Percentiles rank a stretch among this genome's conserved stretches.
Conservation (phyloP, 2,888 invertebrate species). For the Conus canariensis region DNA sequence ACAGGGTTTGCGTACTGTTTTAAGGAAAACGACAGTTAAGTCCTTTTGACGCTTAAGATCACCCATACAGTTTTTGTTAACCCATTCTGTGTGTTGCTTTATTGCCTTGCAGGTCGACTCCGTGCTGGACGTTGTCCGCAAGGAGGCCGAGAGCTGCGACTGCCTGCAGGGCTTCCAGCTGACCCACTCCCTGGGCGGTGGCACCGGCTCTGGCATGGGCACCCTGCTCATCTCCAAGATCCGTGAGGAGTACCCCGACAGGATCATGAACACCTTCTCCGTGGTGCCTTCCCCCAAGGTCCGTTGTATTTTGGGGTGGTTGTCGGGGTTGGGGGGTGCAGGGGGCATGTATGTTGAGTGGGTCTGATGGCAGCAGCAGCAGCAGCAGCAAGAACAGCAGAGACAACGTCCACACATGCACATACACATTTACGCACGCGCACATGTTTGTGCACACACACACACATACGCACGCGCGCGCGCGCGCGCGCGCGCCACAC, state of each 20-base stretch:
- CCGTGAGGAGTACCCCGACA: slow-evolving; percentile 84
- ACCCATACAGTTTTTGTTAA: too few species aligned
- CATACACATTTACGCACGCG: too few species aligned
- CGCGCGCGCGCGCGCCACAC: too few species aligned
- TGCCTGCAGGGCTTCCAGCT: slow-evolving; percentile 77
- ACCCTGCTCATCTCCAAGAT: slow-evolving; percentile 96
- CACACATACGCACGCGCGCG: too few species aligned
- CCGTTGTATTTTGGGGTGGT: slow-evolving; percentile 82
- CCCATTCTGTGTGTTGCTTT: neutral
- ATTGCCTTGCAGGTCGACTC: slow-evolving; percentile 30
- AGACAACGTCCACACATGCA: neutral
- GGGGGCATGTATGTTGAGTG: neutral
- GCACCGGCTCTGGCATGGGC: slow-evolving; percentile 94
- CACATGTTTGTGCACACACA: too few species aligned
- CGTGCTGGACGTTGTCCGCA: slow-evolving; percentile 71
- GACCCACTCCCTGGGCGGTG: slow-evolving; percentile 88
- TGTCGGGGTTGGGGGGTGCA: slow-evolving; percentile 83
- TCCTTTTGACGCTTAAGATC: too few species aligned
- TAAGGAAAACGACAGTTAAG: too few species aligned
- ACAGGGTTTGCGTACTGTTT: too few species aligned
- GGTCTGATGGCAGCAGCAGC: neutral
- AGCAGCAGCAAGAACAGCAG: slow-evolving; percentile 82
- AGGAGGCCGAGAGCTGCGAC: slow-evolving; percentile 76
- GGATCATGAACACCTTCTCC: slow-evolving; percentile 94
- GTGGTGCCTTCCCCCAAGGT: slow-evolving; percentile 82